Evolutionary conservation across 2,888 invertebrate species (phyloP), one percentile per base, ranked within the genome.

Genomic region (Cetonia aurata): DNA sequence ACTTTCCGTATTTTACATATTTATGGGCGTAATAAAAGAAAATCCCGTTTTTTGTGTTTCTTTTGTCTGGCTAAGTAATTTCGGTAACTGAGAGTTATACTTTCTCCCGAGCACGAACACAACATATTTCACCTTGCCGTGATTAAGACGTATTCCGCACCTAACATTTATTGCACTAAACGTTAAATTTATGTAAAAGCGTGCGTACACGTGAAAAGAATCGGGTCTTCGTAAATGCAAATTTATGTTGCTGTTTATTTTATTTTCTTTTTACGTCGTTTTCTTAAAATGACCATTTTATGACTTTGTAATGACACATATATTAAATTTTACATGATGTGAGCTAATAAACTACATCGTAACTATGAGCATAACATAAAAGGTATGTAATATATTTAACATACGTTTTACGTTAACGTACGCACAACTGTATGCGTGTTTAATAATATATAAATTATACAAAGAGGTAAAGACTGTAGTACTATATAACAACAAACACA

Each of bases 101-200:
- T 44, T 44, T 44, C 44, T 44, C 44, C 6, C 10, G 13, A 6
- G 13, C 44, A 6, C 44, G 25, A 25, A 25, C 25, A 25, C 6
- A 41, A 44, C 44, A 44, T 44, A 44, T 44, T 44, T 44, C 13
- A 44, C 44, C 44, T n/a, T 13, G 1, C 44, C 44, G 6, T 44
- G 44, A 44, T 44, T 44, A 44, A 44, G 44, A 44, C 44, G 44
- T 44, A 10, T 44, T 44, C 44, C 44, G 44, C 44, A 44, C 44
- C 44, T 44, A 44, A 44, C 44, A 44, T 44, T 44, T 44, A 44
- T 6, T 44, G 13, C 13, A 13, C 13, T 6, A 13, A 44, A 13
- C 44, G 10, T 13, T 13, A 44, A 44, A 44, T 44, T 44, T 44
- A 44, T 44, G 44, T 10, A 44, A 44, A 13, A 10, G 13, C 10